Percentiles rank a stretch among this genome's conserved stretches.
Conservation (phyloP, 2,797 vertebrate genomes). For the Rallus crepitans region DNA sequence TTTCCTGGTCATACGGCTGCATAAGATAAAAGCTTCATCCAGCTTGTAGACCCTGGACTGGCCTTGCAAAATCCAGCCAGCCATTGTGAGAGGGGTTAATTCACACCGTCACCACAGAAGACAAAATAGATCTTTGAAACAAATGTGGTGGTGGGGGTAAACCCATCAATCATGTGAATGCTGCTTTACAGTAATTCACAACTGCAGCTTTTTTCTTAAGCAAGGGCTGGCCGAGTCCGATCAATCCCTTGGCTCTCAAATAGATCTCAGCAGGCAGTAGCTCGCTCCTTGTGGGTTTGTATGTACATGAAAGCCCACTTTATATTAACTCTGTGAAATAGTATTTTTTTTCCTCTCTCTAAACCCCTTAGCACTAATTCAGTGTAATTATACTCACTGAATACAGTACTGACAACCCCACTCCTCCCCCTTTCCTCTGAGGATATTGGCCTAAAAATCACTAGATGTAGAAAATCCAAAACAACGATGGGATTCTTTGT, state of each 20-base stretch:
- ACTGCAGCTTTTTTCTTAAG: conserved; percentile 52
- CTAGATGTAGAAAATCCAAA: conserved; percentile 47
- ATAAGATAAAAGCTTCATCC: not conserved
- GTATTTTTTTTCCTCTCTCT: conserved; percentile 45
- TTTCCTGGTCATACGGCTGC: not conserved
- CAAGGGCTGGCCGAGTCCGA: conserved; percentile 19
- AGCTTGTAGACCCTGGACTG: not conserved
- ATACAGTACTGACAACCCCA: conserved; percentile 48
- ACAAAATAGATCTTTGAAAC: conserved; percentile 64
- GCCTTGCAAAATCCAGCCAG: not conserved
- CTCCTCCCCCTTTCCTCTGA: conserved; percentile 41
- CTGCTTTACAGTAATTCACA: conserved; percentile 64
- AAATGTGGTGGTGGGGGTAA: conserved; percentile 58
- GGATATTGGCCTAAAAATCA: conserved; percentile 58
- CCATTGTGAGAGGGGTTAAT: conserved; percentile 42
- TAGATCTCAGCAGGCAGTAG: conserved; percentile 62
- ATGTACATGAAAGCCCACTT: conserved; percentile 70
- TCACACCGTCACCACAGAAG: not conserved
- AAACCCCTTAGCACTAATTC: conserved; percentile 63
- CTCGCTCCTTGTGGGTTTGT: conserved; percentile 61
- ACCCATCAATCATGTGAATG: conserved; percentile 70
- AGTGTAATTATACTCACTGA: conserved; percentile 64
- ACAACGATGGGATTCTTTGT: not conserved
- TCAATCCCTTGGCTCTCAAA: conserved; percentile 62
- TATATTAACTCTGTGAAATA: conserved; percentile 65